Base-by-base conservation (phyloP, 2,888 invertebrate species). In the Sarcophaga caerulescens region DNA sequence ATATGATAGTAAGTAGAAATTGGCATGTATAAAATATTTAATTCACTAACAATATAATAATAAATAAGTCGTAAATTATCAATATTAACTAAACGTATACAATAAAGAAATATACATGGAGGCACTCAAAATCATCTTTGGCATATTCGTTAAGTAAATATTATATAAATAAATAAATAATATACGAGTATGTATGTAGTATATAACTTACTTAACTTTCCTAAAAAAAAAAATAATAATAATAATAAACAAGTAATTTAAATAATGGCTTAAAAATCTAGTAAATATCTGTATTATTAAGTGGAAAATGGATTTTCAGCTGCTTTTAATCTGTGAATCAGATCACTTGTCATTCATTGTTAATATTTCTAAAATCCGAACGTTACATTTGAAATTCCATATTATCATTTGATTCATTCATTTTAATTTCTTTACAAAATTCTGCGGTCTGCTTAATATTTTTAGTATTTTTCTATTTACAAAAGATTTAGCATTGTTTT, bases 81-180 rank as follows among this genome's bases (percentile, higher is more conserved):
- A 14, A 17, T 52, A 65, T 25, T 63, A 62, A 66, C 44, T 44
- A 19, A 70, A 70, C 35, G 35, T 65, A 17, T 47, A 62, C 0
- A 19, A 73, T 19, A 17, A 76, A n/a, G n/a, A 83, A 66, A 73
- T 69, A 63, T 19, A 78, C n/a, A 82, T 81, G 83, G 84, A 86
- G 84, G 83, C 84, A 86, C 86, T 81, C 80, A 69, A 84, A 86
- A 84, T 81, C 44, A 81, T 81, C 74, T 84, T 86, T 86, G 86
- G 86, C 86, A 77, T 83, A 69, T 63, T 35, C 10, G 8, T 35
- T 35, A 35, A 35, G 35, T 35, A 35, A 35, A 35, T 10, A 35
- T 35, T 35, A 8, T 35, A 35, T 35, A 35, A 35, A 35, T 35
- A 35, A 35, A 35, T 35, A 8, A 62, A 60, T 11, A 79, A 80